A percentile compares a stretch with the other conserved stretches of the same genome.
These are phyloP conservation scores for Trididemnum nubilum DNA, from an alignment of 23 tunicate genomes.

Conservation along the genomic window DNA sequence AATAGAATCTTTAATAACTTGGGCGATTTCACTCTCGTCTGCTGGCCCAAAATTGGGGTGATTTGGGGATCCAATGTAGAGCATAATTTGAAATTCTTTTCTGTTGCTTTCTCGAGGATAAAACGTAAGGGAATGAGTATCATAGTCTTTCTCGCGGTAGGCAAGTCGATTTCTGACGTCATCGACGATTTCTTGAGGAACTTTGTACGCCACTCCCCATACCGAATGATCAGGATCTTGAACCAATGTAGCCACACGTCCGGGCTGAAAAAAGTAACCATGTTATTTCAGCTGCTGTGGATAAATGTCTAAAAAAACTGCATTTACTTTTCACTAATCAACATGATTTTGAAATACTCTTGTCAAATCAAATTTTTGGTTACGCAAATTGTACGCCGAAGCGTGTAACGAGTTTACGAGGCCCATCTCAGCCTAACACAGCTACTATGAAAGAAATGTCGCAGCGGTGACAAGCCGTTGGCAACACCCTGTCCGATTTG, in stretches of 20 bases:
- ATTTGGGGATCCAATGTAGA: slow-evolving; percentile 81
- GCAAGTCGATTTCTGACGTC: slow-evolving; percentile 48
- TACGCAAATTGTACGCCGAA: no score
- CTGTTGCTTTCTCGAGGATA: slow-evolving; percentile 48
- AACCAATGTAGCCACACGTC: slow-evolving; percentile 75
- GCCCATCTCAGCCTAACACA: no score
- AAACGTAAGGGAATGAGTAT: slow-evolving; percentile 44
- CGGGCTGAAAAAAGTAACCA: slow-evolving; percentile 84
- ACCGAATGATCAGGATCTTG: slow-evolving; percentile 51
- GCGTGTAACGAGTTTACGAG: no score
- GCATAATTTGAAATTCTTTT: slow-evolving; percentile 36
- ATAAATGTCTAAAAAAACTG: no score
- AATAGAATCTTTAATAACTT: slow-evolving; percentile 46
- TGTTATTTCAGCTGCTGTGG: no score
- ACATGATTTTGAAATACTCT: no score
- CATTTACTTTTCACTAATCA: no score
- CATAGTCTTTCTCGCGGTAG: slow-evolving; percentile 77
- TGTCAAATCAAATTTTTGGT: no score
- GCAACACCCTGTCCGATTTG: no score
- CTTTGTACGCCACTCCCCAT: slow-evolving; percentile 93
- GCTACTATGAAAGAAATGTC: no score
- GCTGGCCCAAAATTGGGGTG: slow-evolving; percentile 78
- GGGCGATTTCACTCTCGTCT: slow-evolving; percentile 47
- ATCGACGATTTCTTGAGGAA: slow-evolving; percentile 44
- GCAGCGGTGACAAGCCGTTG: no score